phyloP scores from a whole-genome alignment of 2,888 invertebrate species.

The Temnothorax ravouxi region DNA sequence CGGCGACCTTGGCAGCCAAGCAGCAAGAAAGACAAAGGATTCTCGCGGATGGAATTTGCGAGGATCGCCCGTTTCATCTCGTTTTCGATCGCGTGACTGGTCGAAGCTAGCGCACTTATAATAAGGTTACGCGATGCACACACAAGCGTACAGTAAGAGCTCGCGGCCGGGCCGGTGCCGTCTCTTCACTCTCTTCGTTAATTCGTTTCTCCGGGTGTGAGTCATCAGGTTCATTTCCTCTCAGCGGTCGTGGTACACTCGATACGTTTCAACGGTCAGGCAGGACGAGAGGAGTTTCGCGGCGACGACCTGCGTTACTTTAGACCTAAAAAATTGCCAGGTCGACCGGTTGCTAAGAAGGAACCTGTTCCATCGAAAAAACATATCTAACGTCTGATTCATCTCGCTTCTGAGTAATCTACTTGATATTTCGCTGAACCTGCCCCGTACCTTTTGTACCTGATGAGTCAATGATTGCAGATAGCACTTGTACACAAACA shows the following conservation, averaged over 20 bases:
- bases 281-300: slow-evolving; percentile 40
- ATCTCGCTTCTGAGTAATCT: slow-evolving; percentile 75
- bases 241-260: slow-evolving; percentile 33
- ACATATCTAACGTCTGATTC: slow-evolving; percentile 77
- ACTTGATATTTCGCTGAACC: slow-evolving; percentile 73
- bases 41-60: slow-evolving; percentile 37
- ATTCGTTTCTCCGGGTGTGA: slow-evolving; percentile 75
- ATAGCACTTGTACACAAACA: slow-evolving; percentile 64
- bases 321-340: slow-evolving; percentile 60
- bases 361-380: slow-evolving; percentile 80
- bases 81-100: slow-evolving; percentile 62
- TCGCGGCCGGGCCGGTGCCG: slow-evolving; percentile 65
- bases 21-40: slow-evolving; percentile 48
- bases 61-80: slow-evolving; percentile 32
- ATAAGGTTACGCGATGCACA: slow-evolving; percentile 75
- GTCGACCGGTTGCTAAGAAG: slow-evolving; percentile 72
- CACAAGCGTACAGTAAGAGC: slow-evolving; percentile 69
- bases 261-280: slow-evolving; percentile 52
- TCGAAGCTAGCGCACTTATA: slow-evolving; percentile 54
- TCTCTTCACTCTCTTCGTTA: slow-evolving; percentile 68
- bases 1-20: slow-evolving; percentile 12
- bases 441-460: slow-evolving; percentile 71
- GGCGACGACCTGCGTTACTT: slow-evolving; percentile 42
- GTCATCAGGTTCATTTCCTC: slow-evolving; percentile 76
- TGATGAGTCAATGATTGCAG: slow-evolving; percentile 79